Evolutionary conservation across 2,888 invertebrate species (phyloP).

Genomic region (Iphiclides podalirius): DNA sequence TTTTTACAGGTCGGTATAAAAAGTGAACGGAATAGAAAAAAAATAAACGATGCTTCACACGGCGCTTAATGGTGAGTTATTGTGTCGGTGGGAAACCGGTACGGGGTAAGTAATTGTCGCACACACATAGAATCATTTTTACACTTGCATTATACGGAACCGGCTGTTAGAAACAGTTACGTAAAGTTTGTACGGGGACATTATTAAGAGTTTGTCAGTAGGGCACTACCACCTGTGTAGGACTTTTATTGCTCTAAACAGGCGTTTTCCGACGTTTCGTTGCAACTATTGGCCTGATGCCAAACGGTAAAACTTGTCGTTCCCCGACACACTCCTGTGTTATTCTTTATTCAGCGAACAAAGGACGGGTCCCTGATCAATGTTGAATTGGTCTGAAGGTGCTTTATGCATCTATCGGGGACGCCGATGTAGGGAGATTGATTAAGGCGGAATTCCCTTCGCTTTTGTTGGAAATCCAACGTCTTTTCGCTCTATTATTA

Average conservation of each 20-base stretch:
- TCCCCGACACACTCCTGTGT: conserved; percentile 25
- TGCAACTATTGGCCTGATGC: neutral
- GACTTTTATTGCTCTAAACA: no score
- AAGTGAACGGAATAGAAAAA: conserved; percentile 6
- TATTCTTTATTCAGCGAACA: conserved; percentile 41
- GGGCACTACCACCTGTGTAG: neutral
- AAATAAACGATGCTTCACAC: conserved; percentile 15
- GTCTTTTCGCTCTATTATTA: conserved; percentile 12
- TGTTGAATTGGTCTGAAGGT: conserved; percentile 34
- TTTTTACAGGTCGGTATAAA: conserved; percentile 20
- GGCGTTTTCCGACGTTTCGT: no score
- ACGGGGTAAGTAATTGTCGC: conserved; percentile 15
- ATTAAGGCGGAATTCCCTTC: conserved; percentile 19
- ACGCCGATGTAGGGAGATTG: conserved; percentile 25
- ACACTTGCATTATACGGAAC: conserved; percentile 3
- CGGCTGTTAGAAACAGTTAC: conserved; percentile 5
- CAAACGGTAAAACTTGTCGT: conserved; percentile 27
- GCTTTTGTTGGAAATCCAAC: conserved; percentile 4
- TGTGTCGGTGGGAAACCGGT: conserved; percentile 20
- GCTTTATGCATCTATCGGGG: conserved; percentile 29
- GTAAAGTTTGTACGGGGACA: neutral
- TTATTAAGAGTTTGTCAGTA: no score
- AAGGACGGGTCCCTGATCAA: conserved; percentile 41
- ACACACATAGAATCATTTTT: conserved; percentile 12
- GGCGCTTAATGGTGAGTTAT: conserved; percentile 16